phyloP scores from a whole-genome alignment of 1,140 invertebrate species.

The Drosophila simulans region DNA sequence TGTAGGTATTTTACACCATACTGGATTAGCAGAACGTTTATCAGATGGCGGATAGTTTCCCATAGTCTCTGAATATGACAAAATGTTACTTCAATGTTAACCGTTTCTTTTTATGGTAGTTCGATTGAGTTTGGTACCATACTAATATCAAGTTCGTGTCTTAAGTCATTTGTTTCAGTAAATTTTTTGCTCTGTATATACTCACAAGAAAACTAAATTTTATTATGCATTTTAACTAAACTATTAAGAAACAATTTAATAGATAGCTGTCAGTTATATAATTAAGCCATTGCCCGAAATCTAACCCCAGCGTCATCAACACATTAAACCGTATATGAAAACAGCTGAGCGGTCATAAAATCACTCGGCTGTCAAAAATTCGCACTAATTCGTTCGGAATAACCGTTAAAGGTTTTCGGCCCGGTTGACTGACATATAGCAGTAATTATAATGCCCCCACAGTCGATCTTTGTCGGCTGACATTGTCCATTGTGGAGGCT shows the following conservation, averaged over 20 bases:
- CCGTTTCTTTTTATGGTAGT: no score
- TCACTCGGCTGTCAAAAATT: slow-evolving; percentile 74
- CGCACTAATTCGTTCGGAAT: slow-evolving; percentile 71
- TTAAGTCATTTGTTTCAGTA: slow-evolving; percentile 13
- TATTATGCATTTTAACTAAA: background rate
- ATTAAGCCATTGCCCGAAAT: slow-evolving; percentile 1
- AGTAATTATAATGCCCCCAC: slow-evolving; percentile 71
- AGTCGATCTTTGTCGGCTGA: slow-evolving; percentile 44
- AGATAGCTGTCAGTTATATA: slow-evolving; percentile 1
- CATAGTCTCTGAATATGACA: slow-evolving; percentile 15
- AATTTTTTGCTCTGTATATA: background rate
- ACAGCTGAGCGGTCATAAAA: slow-evolving; percentile 56
- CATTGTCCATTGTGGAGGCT: slow-evolving; percentile 36
- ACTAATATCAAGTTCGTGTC: slow-evolving; percentile 5
- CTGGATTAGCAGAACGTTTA: slow-evolving; percentile 8
- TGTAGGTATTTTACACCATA: background rate
- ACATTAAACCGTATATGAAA: slow-evolving; percentile 19
- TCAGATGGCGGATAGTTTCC: slow-evolving; percentile 12
- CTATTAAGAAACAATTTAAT: background rate
- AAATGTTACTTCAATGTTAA: background rate
- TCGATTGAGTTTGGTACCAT: no score
- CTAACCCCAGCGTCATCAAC: background rate
- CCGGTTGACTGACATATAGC: slow-evolving; percentile 20
- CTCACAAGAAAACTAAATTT: no score
- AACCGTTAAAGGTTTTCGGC: slow-evolving; percentile 62